Evolutionary conservation across 2,888 invertebrate species (phyloP), one percentile per base, ranked within the genome.

Genomic region (Helicoverpa assulta): DNA sequence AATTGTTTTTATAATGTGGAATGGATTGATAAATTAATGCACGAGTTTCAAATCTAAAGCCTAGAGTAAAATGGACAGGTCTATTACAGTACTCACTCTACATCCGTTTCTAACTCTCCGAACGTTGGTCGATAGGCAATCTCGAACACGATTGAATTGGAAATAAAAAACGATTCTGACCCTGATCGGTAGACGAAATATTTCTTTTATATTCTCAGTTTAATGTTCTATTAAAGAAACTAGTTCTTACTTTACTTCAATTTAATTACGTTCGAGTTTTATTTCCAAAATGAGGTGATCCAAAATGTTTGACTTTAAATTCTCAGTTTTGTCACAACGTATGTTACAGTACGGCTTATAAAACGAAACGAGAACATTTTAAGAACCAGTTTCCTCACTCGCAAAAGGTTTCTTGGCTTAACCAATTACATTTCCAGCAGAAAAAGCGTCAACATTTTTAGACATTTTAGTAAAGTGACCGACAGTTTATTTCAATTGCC

Each of bases 61-160:
- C 26, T 62, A 47, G 14, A 60, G 54, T 12, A 33, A 50, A 53
- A 50, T 5, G 14, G 56, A 29, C 74, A 66, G 33, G 72, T 84
- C 83, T 82, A 83, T 78, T 61, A 60, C 29, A 72, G 55, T 71
- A 43, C 26, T 83, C 58, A 83, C 69, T 86, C 90, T 91, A 85
- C 73, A 86, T 86, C 81, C 78, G 85, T 88, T 89, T 87, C 88
- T 79, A 84, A 89, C 82, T 83, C 83, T 84, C 86, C 84, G 87
- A 88, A 88, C 86, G 87, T 76, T 83, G 81, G 79, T 86, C 85
- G 91, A 92, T 92, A 92, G 90, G 84, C 89, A 90, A 93, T 92
- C 91, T 90, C 85, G 76, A 85, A 86, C 84, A 89, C 89, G 89
- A 91, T 89, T 88, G 90, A 86, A 89, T 88, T 85, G 83, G 83